Evolutionary conservation across 2,888 invertebrate genomes (phyloP).

Genomic region (Cephus pygmeus): DNA sequence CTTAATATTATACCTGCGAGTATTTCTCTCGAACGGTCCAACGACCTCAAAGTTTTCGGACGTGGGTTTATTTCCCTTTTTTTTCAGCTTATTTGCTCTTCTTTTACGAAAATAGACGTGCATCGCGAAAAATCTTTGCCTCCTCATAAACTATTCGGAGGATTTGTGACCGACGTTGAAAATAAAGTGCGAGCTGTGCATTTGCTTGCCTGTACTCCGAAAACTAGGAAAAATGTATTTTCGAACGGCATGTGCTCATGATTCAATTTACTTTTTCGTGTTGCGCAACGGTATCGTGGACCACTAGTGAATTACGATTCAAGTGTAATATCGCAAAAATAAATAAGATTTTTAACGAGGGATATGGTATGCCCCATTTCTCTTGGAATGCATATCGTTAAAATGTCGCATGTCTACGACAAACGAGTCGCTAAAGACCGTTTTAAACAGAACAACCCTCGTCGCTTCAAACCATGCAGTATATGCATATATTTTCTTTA

Average conservation of each 20-base stretch:
- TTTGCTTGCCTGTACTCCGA: neutral
- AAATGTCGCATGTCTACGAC: neutral
- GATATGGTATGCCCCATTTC: neutral
- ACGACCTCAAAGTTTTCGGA: constrained; percentile 3
- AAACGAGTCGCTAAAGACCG: neutral
- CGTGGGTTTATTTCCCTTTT: neutral
- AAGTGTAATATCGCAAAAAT: neutral
- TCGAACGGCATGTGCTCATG: neutral
- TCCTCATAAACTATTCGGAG: neutral
- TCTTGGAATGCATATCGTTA: neutral
- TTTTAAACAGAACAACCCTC: neutral
- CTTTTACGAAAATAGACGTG: neutral
- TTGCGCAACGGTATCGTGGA: neutral
- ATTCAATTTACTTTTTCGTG: neutral
- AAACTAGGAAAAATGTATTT: neutral
- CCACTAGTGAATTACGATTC: neutral
- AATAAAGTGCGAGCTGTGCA: neutral
- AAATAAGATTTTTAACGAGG: neutral
- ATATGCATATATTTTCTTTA: neutral
- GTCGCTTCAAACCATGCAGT: neutral
- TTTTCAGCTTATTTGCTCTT: neutral
- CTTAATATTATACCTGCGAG: constrained; percentile 5
- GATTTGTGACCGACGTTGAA: neutral
- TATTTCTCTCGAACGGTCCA: constrained; percentile 9
- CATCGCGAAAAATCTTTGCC: neutral